Percentiles rank a stretch among this genome's conserved stretches.
Conservation (phyloP, 2,113 vertebrate species). For the Oplegnathus fasciatus region DNA sequence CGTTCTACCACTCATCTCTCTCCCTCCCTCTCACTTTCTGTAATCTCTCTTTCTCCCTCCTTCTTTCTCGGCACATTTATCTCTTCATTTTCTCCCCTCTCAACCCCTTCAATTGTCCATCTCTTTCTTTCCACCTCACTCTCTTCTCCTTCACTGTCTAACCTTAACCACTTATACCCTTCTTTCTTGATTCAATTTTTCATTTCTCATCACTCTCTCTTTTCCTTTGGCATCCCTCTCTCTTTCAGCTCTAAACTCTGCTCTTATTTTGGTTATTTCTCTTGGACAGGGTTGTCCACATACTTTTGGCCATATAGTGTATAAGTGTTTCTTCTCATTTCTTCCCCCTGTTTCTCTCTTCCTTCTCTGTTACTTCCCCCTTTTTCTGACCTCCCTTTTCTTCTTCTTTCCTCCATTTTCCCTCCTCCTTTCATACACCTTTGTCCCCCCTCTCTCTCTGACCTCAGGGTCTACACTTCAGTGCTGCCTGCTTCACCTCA, state of each 20-base stretch:
- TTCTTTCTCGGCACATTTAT: constrained; percentile 33
- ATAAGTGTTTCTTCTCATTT: too few relatives aligned
- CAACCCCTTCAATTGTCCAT: neutral
- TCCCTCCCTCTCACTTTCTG: constrained; percentile 9
- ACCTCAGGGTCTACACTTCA: too few relatives aligned
- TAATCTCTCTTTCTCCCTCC: constrained; percentile 11
- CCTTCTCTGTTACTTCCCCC: too few relatives aligned
- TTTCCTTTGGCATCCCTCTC: too few relatives aligned
- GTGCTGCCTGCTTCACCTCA: too few relatives aligned
- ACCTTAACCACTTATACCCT: neutral
- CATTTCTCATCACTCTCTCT: neutral
- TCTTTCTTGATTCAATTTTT: neutral
- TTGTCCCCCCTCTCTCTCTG: too few relatives aligned
- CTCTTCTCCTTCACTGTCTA: neutral
- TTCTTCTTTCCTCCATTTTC: too few relatives aligned
- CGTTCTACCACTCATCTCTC: constrained; percentile 25
- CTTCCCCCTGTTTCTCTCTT: too few relatives aligned
- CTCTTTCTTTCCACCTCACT: neutral
- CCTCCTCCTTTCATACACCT: too few relatives aligned
- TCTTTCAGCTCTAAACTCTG: neutral
- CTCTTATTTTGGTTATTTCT: neutral
- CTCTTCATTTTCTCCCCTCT: constrained; percentile 29
- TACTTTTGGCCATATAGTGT: neutral
- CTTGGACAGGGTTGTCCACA: neutral
- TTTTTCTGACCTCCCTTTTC: too few relatives aligned